A percentile compares a stretch with the other conserved stretches of the same genome.
These are phyloP conservation scores for Holothuria leucospilota DNA, from an alignment of 53 echinoderm and acorn worm species.

Conservation along the genomic window DNA sequence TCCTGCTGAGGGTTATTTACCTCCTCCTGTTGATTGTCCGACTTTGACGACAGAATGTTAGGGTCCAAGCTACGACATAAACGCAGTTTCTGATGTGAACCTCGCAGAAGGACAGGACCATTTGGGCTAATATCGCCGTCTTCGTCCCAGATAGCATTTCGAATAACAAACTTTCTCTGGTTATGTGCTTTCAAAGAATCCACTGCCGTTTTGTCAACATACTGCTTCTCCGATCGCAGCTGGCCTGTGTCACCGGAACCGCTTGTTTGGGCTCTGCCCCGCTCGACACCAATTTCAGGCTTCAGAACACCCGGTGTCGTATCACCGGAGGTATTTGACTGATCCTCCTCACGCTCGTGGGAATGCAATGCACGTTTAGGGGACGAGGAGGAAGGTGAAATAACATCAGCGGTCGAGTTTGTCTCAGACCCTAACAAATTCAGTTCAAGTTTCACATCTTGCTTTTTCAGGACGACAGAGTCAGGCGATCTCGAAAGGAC, in stretches of 20 bases:
- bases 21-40: background rate
- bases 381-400: constrained; percentile 19
- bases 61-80: constrained; percentile 37
- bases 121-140: constrained; percentile 40
- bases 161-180: constrained; percentile 27
- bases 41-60: constrained; percentile 7
- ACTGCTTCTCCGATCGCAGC: constrained; percentile 1
- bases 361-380: constrained; percentile 8
- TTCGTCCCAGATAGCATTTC: constrained; percentile 52
- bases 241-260: constrained; percentile 4
- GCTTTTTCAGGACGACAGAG: no score
- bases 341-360: background rate
- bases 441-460: no score
- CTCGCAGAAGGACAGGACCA: background rate
- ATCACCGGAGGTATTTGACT: constrained; percentile 24
- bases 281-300: constrained; percentile 24
- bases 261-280: background rate
- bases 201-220: constrained; percentile 43
- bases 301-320: constrained; percentile 36
- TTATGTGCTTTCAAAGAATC: constrained; percentile 33
- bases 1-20: no score
- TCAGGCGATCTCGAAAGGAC: no score
- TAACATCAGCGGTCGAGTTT: background rate
- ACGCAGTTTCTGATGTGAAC: constrained; percentile 36
- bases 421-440: no score